Conservation (phyloP, 2,113 vertebrate species). For the Oryzias melastigma region DNA sequence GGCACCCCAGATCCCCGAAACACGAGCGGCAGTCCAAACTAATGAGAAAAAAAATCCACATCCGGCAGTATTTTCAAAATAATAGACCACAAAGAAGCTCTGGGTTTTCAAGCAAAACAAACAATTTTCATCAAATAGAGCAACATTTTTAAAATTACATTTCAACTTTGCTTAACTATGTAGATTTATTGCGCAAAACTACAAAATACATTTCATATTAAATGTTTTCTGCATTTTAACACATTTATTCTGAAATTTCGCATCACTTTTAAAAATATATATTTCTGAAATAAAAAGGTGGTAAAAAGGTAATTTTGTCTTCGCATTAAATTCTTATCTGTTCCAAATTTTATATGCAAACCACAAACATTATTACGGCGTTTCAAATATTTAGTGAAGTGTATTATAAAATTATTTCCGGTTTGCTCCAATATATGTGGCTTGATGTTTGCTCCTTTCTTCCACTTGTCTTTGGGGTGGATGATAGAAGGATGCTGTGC, state of each 20-base stretch:
- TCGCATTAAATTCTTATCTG: too few relatives aligned
- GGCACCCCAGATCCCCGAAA: slow-evolving; percentile 21
- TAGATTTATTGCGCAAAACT: too few relatives aligned
- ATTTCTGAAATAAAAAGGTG: too few relatives aligned
- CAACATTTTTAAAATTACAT: too few relatives aligned
- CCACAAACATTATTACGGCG: background rate
- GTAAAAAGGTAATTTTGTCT: too few relatives aligned
- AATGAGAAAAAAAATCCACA: fast-evolving
- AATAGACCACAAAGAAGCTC: background rate
- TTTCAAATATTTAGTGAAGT: background rate
- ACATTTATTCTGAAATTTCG: too few relatives aligned
- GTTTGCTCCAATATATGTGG: background rate
- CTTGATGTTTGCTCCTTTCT: slow-evolving; percentile 24
- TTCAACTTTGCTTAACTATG: too few relatives aligned
- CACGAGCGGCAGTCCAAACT: background rate
- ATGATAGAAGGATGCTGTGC: slow-evolving; percentile 43
- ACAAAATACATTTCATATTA: too few relatives aligned
- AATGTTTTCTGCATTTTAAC: too few relatives aligned
- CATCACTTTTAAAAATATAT: too few relatives aligned
- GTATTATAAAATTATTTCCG: background rate
- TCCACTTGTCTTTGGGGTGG: slow-evolving; percentile 15
- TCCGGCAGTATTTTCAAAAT: slow-evolving; percentile 40
- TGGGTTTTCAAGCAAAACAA: background rate
- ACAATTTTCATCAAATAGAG: background rate
- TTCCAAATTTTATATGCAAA: background rate